Evolutionary conservation across 2,113 vertebrate genomes (phyloP).

Genomic region (Pholis gunnellus): DNA sequence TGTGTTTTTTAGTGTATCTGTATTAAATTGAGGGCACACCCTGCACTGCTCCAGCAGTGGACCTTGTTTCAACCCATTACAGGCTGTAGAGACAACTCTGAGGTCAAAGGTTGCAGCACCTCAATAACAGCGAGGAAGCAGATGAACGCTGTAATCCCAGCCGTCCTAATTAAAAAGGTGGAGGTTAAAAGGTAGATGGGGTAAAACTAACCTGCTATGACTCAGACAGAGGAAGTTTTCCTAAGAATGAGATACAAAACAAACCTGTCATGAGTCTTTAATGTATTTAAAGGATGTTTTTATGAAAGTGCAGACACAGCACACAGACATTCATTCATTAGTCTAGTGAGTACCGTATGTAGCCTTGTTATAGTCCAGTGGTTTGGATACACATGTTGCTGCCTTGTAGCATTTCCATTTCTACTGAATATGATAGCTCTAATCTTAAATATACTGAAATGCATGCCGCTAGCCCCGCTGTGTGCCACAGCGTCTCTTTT

Average conservation of each 20-base stretch:
- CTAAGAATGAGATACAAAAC: slow-evolving; percentile 73
- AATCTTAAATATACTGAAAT: background rate
- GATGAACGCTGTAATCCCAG: slow-evolving; percentile 66
- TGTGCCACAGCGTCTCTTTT: background rate
- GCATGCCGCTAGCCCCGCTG: background rate
- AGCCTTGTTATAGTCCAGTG: background rate
- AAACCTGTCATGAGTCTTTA: slow-evolving; percentile 57
- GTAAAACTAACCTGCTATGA: slow-evolving; percentile 77
- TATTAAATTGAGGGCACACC: slow-evolving; percentile 41
- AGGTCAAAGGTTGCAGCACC: slow-evolving; percentile 65
- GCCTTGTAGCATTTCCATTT: background rate
- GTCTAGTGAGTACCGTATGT: background rate
- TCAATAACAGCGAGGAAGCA: slow-evolving; percentile 65
- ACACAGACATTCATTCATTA: background rate
- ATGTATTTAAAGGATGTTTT: slow-evolving; percentile 55
- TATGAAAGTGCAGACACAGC: slow-evolving; percentile 23
- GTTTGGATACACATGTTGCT: background rate
- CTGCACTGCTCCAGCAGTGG: slow-evolving; percentile 32
- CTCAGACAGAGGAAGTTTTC: slow-evolving; percentile 75
- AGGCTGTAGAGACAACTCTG: slow-evolving; percentile 67
- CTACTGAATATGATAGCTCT: background rate
- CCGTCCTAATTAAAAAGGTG: slow-evolving; percentile 66
- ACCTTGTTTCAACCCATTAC: slow-evolving; percentile 68
- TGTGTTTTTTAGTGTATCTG: slow-evolving; percentile 21
- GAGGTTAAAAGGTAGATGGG: slow-evolving; percentile 75